Evolutionary conservation across 2,113 vertebrate species (phyloP).

Genomic region (Crotalus helleri): DNA sequence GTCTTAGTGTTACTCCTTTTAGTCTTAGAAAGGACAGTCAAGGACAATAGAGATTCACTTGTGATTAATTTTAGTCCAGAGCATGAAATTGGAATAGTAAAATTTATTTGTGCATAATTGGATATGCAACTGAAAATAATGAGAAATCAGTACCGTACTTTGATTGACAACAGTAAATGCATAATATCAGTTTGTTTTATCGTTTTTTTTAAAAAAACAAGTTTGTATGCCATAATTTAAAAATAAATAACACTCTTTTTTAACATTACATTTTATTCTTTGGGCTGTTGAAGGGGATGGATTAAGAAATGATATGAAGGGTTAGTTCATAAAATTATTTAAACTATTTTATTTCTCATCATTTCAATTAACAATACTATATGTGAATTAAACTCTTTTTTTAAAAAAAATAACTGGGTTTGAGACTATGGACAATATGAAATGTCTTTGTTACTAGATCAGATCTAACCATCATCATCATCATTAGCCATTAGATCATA

Average conservation of each 20-base stretch:
- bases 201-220: neutral
- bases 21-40: conserved; percentile 45
- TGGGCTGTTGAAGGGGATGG: neutral
- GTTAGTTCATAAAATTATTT: neutral
- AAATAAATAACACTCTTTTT: conserved; percentile 1
- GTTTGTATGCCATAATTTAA: conserved; percentile 33
- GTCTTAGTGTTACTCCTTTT: conserved; percentile 4
- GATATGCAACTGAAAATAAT: conserved; percentile 41
- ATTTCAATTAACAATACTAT: neutral
- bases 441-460: neutral
- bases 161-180: conserved; percentile 18
- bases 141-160: conserved; percentile 8
- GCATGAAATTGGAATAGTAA: conserved; percentile 48
- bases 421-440: neutral
- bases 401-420: neutral
- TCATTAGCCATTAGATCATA: neutral
- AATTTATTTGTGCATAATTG: conserved; percentile 48
- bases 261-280: conserved; percentile 15
- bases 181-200: conserved; percentile 12
- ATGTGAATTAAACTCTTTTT: neutral
- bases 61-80: conserved; percentile 45
- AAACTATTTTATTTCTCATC: neutral
- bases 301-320: conserved; percentile 22
- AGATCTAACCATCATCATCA: neutral
- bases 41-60: conserved; percentile 51